A percentile compares a stretch with the other conserved stretches of the same genome.
Evolutionary conservation across 2,113 vertebrate genomes (phyloP).

Genomic region (Thamnophis sirtalis): DNA sequence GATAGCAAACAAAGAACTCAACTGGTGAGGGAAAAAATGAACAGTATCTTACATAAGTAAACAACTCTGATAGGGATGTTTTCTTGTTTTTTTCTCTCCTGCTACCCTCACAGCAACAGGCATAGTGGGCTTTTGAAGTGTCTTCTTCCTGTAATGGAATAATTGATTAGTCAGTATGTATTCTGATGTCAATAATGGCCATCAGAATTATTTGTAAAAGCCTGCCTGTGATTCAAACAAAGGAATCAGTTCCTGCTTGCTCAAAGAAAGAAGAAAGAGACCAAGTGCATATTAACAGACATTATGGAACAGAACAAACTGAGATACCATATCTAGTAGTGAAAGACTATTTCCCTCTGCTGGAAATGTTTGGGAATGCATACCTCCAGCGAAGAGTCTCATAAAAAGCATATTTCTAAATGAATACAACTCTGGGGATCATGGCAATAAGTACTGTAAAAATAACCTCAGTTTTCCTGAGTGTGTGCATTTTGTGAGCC

Average conservation of each 20-base stretch:
- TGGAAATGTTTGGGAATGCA: constrained; percentile 27
- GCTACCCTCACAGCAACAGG: background rate
- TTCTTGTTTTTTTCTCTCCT: background rate
- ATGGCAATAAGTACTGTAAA: background rate
- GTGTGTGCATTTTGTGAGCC: background rate
- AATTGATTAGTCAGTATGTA: background rate
- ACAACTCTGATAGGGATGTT: background rate
- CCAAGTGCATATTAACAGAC: background rate
- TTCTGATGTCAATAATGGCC: background rate
- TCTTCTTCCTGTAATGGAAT: background rate
- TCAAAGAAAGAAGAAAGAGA: background rate
- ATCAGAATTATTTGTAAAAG: background rate
- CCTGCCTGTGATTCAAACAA: background rate
- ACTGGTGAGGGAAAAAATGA: background rate
- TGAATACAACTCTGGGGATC: background rate
- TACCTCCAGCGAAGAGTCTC: background rate
- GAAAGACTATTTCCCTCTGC: constrained; percentile 42
- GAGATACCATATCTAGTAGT: background rate
- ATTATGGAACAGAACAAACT: background rate
- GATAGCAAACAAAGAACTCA: background rate
- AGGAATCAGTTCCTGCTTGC: background rate
- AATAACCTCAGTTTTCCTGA: background rate
- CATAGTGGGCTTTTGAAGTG: background rate
- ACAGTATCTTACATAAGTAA: background rate
- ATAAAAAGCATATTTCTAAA: rapidly evolving